Percentiles rank a stretch among this genome's conserved stretches.
Conservation (phyloP, 2,113 vertebrate genomes). For the Blennius ocellaris region DNA sequence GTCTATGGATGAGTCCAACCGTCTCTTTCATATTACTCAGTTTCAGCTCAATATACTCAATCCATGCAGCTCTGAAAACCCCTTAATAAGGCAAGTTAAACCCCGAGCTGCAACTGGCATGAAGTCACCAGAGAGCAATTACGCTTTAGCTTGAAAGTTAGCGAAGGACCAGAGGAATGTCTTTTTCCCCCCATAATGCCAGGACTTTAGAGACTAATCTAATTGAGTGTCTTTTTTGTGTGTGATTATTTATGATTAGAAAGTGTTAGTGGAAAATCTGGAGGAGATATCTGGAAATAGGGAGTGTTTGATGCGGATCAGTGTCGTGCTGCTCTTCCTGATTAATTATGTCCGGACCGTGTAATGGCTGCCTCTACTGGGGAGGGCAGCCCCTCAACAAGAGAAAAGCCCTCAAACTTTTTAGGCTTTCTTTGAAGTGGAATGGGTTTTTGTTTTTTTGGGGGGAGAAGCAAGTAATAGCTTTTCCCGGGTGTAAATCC, state of each 20-base stretch:
- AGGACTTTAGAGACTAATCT: conserved; percentile 83
- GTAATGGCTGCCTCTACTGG: conserved; percentile 67
- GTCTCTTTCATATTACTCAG: conserved; percentile 59
- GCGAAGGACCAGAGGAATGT: conserved; percentile 77
- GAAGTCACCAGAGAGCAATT: conserved; percentile 87
- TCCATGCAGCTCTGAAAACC: conserved; percentile 64
- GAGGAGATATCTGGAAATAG: conserved; percentile 76
- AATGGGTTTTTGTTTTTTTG: conserved; percentile 33
- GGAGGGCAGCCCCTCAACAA: conserved; percentile 57
- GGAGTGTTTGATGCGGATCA: conserved; percentile 81
- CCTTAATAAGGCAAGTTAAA: conserved; percentile 84
- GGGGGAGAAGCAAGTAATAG: conserved; percentile 54
- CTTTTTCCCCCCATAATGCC: conserved; percentile 73
- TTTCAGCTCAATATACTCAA: conserved; percentile 66
- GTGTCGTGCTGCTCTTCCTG: conserved; percentile 70
- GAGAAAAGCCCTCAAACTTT: conserved; percentile 73
- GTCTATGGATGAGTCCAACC: conserved; percentile 66
- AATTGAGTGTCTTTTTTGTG: conserved; percentile 83
- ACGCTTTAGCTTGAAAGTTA: conserved; percentile 83
- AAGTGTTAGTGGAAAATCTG: conserved; percentile 81
- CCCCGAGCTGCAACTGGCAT: conserved; percentile 80
- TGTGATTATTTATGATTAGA: conserved; percentile 86
- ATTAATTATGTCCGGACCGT: conserved; percentile 79
- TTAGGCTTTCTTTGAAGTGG: conserved; percentile 76
- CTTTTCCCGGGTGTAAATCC: conserved; percentile 68